Base-by-base conservation (phyloP, 2,797 vertebrate species). In the Poeciliopsis infans region DNA sequence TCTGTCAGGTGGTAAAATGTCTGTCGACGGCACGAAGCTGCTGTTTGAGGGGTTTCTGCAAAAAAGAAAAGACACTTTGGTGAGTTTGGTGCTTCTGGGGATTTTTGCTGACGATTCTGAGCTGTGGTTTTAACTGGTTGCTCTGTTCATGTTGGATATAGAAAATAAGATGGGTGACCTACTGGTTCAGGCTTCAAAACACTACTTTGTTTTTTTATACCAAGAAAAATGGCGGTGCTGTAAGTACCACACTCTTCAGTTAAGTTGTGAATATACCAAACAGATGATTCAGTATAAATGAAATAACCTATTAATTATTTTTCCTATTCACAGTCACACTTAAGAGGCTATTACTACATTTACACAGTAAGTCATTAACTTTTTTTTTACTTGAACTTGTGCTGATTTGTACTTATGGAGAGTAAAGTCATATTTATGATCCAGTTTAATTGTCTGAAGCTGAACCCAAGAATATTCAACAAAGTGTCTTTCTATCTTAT, bases 121-220 rank as follows among this genome's bases (percentile, higher is more conserved):
- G 25, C 1, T 6, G 16, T 15, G 20, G 2, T 47, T 73, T 73
- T 74, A 45, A 46, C 31, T 3, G 72, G 43, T 15, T 43, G 18
- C 31, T 68, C 23, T 49, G 11, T 41, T 23, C 74, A 12, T 73
- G 25, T 72, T 72, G 1, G 45, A 23, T 47, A 1, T 72, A 96
- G 94, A 96, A 91, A 86, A 87, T 96, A 64, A 90, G 81, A 45
- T 97, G 95, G 94, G 73, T 87, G 43, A 94, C 91, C 0, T 96
- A 95, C 59, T 96, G 95, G 95, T 95, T 96, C 89, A 93, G 94
- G 77, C 95, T 96, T 83, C 93, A 96, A 78, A 94, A 94, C 59
- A 90, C 94, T 72, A 93, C 93, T 3, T 87, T 96, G 75, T 92
- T 95, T 82, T 96, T 96, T 89, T 96, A 95, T 77, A 94, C 90